Conservation (phyloP, 2,888 invertebrate species). For the Seira ritae region DNA sequence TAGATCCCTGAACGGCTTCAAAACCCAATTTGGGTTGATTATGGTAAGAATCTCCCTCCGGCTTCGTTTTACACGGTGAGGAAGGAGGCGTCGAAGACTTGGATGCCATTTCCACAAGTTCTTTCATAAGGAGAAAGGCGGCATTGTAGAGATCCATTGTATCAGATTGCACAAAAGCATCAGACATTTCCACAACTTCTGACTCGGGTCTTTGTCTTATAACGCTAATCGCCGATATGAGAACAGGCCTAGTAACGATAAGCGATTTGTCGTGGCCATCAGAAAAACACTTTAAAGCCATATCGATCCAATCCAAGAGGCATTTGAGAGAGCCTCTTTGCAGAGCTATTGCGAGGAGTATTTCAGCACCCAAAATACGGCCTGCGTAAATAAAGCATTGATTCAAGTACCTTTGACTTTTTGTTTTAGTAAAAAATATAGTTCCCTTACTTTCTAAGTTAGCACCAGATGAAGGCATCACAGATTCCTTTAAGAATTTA, state of each 20-base stretch:
- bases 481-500: conserved; percentile 78
- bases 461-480: conserved; percentile 78
- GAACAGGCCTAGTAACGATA: conserved; percentile 60
- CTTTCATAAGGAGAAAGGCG: conserved; percentile 79
- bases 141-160: conserved; percentile 77
- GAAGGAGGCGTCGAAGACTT: conserved; percentile 48
- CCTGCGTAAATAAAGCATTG: conserved; percentile 61
- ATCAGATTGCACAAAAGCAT: conserved; percentile 74
- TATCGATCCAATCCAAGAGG: conserved; percentile 81
- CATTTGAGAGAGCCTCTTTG: conserved; percentile 81
- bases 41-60: conserved; percentile 27
- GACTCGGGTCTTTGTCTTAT: conserved; percentile 59
- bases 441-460: conserved; percentile 76
- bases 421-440: background rate
- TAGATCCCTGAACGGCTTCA: background rate
- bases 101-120: conserved; percentile 71
- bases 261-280: conserved; percentile 52
- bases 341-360: conserved; percentile 79
- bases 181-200: conserved; percentile 53
- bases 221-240: conserved; percentile 65
- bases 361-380: conserved; percentile 77
- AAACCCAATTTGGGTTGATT: background rate
- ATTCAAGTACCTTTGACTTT: background rate
- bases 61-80: conserved; percentile 7
- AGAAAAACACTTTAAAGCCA: conserved; percentile 77